A percentile compares a stretch with the other conserved stretches of the same genome.
Conservation (phyloP, 2,888 invertebrate species). For the Heliconius sara region DNA sequence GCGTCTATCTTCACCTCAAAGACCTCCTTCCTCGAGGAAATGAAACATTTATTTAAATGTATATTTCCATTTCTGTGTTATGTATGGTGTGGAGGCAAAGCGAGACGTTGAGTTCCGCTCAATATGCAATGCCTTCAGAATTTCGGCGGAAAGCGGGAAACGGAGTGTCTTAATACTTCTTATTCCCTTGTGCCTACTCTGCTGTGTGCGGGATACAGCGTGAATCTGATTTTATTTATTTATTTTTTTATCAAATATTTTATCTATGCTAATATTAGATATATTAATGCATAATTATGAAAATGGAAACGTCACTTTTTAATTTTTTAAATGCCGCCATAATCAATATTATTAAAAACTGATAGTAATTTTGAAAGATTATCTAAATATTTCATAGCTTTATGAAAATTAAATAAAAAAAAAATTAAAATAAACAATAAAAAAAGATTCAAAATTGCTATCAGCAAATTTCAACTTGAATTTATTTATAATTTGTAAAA, state of each 20-base stretch:
- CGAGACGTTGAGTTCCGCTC: too few relatives aligned
- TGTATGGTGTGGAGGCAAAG: too few relatives aligned
- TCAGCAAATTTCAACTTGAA: background rate
- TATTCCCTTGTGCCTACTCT: too few relatives aligned
- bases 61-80: too few relatives aligned
- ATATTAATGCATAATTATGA: background rate
- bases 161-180: too few relatives aligned
- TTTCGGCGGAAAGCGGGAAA: too few relatives aligned
- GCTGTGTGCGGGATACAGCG: too few relatives aligned
- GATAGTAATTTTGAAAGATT: constrained; percentile 54
- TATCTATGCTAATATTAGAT: background rate
- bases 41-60: too few relatives aligned
- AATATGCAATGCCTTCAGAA: too few relatives aligned
- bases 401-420: background rate
- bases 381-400: background rate
- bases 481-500: constrained; percentile 9
- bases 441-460: background rate
- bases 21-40: too few relatives aligned
- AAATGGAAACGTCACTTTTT: constrained; percentile 45
- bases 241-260: background rate
- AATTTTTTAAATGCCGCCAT: constrained; percentile 47
- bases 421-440: background rate
- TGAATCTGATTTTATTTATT: too few relatives aligned
- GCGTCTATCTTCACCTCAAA: too few relatives aligned
- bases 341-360: constrained; percentile 51